Conservation (phyloP, 2,888 invertebrate species). For the Calameuta pallipes region DNA sequence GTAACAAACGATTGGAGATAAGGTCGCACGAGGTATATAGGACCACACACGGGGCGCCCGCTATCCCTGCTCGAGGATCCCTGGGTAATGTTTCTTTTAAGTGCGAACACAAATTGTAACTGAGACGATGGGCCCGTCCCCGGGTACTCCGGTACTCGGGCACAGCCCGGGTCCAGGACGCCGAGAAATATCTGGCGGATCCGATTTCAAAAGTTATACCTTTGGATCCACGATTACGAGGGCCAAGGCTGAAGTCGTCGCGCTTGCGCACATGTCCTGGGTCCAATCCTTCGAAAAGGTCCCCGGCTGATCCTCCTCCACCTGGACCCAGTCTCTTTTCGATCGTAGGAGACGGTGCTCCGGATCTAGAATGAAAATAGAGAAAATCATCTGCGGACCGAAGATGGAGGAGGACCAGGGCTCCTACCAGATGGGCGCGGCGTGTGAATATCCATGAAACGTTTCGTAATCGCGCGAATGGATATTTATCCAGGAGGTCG, state of each 20-base stretch:
- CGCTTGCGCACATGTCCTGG: neutral
- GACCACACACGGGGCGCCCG: conserved; percentile 59
- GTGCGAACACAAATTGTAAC: conserved; percentile 66
- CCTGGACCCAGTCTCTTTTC: neutral
- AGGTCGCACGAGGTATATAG: conserved; percentile 43
- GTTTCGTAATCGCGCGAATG: conserved; percentile 7
- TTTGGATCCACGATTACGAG: conserved; percentile 47
- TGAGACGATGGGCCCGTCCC: conserved; percentile 53
- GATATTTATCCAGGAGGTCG: neutral
- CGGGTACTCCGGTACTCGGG: conserved; percentile 34
- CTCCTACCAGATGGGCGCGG: conserved; percentile 35
- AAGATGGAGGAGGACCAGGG: conserved; percentile 14
- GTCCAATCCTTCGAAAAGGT: neutral
- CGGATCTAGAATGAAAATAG: neutral
- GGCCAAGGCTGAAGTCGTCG: neutral
- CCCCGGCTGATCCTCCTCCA: neutral
- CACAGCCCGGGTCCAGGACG: conserved; percentile 15
- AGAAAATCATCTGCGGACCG: neutral
- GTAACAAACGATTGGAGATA: conserved; percentile 63
- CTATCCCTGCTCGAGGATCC: conserved; percentile 45
- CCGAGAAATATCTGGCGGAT: conserved; percentile 56
- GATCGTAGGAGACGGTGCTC: neutral
- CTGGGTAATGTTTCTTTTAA: conserved; percentile 65
- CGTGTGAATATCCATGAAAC: conserved; percentile 29
- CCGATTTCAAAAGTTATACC: conserved; percentile 62